Conservation (phyloP, 1,140 invertebrate species). For the Samia ricini region DNA sequence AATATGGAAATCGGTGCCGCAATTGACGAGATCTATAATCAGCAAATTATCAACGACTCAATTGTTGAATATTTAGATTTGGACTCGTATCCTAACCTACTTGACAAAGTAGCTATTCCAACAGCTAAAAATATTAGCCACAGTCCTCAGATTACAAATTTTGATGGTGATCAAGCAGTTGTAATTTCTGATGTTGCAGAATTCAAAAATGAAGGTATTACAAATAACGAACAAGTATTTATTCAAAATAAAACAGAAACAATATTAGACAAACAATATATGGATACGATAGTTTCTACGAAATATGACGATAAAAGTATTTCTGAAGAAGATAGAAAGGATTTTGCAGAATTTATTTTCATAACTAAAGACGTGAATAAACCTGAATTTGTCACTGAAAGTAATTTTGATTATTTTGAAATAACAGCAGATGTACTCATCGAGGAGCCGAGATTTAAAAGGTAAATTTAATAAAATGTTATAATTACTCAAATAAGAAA, state of each 20-base stretch:
- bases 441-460: neutral
- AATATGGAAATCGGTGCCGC: neutral
- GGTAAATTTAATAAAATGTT: neutral
- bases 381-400: neutral
- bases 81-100: neutral
- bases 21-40: neutral
- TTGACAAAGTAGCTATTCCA: neutral
- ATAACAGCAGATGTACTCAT: neutral
- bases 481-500: neutral
- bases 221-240: neutral
- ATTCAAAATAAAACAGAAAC: neutral
- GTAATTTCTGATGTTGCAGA: neutral
- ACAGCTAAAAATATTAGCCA: neutral
- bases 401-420: neutral
- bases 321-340: neutral
- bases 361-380: neutral
- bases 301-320: neutral
- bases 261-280: neutral
- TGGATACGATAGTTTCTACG: neutral
- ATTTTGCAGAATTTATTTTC: constrained; percentile 6
- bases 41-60: neutral
- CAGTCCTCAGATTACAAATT: neutral
- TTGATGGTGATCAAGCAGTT: neutral
- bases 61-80: neutral
- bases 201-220: neutral